Conservation (phyloP, 2,113 vertebrate species). For the Amphiprion percula region DNA sequence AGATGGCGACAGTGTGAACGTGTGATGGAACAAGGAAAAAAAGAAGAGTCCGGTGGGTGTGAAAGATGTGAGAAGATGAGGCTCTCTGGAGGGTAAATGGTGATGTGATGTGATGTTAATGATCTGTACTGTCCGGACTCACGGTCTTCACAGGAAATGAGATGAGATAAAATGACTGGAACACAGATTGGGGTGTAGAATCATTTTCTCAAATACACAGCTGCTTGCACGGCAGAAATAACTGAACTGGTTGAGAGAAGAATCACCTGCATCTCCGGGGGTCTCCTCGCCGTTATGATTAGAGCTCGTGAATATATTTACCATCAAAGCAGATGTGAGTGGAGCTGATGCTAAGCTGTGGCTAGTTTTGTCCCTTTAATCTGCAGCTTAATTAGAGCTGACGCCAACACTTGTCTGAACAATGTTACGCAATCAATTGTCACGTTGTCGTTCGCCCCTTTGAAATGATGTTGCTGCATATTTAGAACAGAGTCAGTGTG, state of each 20-base stretch:
- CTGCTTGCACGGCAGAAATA: slow-evolving; percentile 25
- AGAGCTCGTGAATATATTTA: no score
- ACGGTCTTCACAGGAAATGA: slow-evolving; percentile 29
- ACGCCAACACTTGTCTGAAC: no score
- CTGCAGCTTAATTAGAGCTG: no score
- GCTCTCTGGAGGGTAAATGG: slow-evolving; percentile 12
- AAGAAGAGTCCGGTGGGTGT: slow-evolving; percentile 1
- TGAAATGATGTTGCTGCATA: no score
- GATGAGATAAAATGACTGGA: slow-evolving; percentile 40
- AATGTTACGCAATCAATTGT: no score
- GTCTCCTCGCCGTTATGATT: no score
- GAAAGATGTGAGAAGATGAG: slow-evolving; percentile 11
- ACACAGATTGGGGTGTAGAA: slow-evolving; percentile 38
- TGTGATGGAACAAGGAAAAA: background rate
- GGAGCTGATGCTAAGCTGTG: no score
- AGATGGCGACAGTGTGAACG: slow-evolving; percentile 3
- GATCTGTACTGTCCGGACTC: slow-evolving; percentile 12
- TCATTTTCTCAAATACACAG: background rate
- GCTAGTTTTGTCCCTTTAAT: no score
- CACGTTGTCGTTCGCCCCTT: no score
- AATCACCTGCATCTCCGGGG: background rate
- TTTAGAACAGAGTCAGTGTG: no score
- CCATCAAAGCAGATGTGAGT: no score
- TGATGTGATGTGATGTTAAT: slow-evolving; percentile 11
- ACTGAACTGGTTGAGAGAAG: slow-evolving; percentile 35